Evolutionary conservation across 2,113 vertebrate species (phyloP).

Genomic region (Daboia siamensis): DNA sequence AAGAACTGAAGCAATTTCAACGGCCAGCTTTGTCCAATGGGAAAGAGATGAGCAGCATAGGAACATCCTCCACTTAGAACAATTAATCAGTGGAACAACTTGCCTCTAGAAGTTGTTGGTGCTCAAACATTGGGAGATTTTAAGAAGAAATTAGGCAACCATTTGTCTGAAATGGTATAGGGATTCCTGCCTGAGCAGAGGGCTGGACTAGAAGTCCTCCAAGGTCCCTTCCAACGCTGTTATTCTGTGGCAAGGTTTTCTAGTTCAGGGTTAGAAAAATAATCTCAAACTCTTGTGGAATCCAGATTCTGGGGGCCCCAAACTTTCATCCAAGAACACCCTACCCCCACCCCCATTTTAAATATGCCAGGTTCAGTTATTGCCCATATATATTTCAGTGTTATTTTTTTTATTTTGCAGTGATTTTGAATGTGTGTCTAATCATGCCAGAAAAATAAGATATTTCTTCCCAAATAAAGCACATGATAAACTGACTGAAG

Average conservation of each 20-base stretch:
- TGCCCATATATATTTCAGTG: neutral
- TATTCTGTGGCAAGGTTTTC: neutral
- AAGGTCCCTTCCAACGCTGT: neutral
- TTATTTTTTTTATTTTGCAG: neutral
- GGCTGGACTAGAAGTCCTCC: neutral
- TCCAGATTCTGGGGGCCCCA: neutral
- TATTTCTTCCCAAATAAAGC: neutral
- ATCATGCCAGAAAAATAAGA: neutral
- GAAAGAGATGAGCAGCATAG: neutral
- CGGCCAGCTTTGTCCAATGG: neutral
- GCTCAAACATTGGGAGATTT: neutral
- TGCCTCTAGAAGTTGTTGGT: neutral
- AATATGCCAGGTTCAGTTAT: neutral
- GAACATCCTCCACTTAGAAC: neutral
- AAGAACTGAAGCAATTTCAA: neutral
- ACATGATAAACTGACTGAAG: neutral
- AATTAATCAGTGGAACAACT: neutral
- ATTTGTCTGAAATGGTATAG: neutral
- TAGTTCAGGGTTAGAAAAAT: neutral
- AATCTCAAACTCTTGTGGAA: neutral
- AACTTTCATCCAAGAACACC: neutral
- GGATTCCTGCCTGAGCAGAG: neutral
- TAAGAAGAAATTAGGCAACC: neutral
- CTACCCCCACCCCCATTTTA: neutral
- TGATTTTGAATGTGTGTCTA: neutral